Evolutionary conservation across 2,888 invertebrate species (phyloP).

Genomic region (Eumerus sabulonum): DNA sequence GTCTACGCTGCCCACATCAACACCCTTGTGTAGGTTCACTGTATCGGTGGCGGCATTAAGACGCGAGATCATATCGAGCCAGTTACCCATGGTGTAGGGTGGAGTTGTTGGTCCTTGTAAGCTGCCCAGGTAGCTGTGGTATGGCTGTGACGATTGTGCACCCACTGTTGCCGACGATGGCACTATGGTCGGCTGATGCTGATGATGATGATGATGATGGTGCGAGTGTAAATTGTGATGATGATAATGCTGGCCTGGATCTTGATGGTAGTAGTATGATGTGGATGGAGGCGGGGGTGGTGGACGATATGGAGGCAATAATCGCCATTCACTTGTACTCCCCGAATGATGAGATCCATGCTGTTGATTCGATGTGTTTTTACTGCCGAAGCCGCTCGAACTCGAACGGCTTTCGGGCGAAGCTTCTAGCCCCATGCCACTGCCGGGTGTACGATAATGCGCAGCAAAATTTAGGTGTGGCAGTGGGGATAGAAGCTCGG

Average conservation of each 20-base stretch:
- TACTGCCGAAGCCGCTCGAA: constrained; percentile 94
- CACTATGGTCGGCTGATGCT: neutral
- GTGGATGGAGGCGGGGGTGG: constrained; percentile 83
- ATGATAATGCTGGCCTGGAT: constrained; percentile 66
- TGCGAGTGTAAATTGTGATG: constrained; percentile 71
- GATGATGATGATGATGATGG: constrained; percentile 59
- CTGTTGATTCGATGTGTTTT: constrained; percentile 89
- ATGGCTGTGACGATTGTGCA: constrained; percentile 70
- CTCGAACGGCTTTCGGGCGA: constrained; percentile 93
- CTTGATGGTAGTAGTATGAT: constrained; percentile 73
- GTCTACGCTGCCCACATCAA: constrained; percentile 92
- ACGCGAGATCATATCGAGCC: constrained; percentile 83
- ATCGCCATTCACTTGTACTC: constrained; percentile 87
- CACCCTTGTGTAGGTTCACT: constrained; percentile 82
- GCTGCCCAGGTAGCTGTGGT: constrained; percentile 70
- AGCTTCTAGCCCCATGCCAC: constrained; percentile 82
- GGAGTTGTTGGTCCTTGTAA: constrained; percentile 80
- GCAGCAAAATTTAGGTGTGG: constrained; percentile 79
- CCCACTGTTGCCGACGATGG: constrained; percentile 48
- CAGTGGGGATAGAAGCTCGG: constrained; percentile 84
- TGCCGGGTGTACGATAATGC: constrained; percentile 70
- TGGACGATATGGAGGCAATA: constrained; percentile 87
- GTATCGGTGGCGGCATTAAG: constrained; percentile 79
- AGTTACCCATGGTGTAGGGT: constrained; percentile 83
- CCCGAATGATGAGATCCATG: constrained; percentile 88